Evolutionary conservation across 2,888 invertebrate species (phyloP).

Genomic region (Gandaritis pyraliata): DNA sequence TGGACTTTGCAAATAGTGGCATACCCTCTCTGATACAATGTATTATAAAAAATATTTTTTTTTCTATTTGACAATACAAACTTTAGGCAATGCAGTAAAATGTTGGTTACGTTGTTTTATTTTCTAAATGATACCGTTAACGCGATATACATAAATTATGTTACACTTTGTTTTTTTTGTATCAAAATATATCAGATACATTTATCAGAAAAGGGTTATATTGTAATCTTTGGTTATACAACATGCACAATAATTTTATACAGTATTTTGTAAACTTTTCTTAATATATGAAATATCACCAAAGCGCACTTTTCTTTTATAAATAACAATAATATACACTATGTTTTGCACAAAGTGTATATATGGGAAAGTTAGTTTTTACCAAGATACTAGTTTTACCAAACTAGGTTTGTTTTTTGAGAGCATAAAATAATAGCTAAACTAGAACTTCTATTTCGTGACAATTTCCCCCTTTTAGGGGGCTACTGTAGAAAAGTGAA

Average conservation of each 20-base stretch:
- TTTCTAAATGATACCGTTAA: too few relatives aligned
- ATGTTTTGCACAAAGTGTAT: conserved; percentile 22
- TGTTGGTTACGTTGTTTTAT: neutral
- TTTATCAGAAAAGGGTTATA: conserved; percentile 14
- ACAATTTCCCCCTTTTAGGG: too few relatives aligned
- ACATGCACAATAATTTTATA: conserved; percentile 40
- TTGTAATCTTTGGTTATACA: conserved; percentile 31
- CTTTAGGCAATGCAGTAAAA: neutral
- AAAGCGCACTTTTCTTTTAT: conserved; percentile 18
- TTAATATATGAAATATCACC: conserved; percentile 26
- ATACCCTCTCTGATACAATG: conserved; percentile 25
- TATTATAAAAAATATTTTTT: neutral
- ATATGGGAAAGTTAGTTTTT: neutral
- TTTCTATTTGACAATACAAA: conserved; percentile 1
- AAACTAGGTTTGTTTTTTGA: too few relatives aligned
- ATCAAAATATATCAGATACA: neutral
- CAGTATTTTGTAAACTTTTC: conserved; percentile 35
- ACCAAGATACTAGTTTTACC: too few relatives aligned
- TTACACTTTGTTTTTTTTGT: too few relatives aligned
- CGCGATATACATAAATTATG: too few relatives aligned
- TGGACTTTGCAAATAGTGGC: conserved; percentile 49
- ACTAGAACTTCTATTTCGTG: too few relatives aligned
- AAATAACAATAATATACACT: neutral
- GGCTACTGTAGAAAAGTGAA: too few relatives aligned
- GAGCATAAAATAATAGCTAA: too few relatives aligned